Evolutionary conservation across 2,888 invertebrate species (phyloP).

Genomic region (Empis livida): DNA sequence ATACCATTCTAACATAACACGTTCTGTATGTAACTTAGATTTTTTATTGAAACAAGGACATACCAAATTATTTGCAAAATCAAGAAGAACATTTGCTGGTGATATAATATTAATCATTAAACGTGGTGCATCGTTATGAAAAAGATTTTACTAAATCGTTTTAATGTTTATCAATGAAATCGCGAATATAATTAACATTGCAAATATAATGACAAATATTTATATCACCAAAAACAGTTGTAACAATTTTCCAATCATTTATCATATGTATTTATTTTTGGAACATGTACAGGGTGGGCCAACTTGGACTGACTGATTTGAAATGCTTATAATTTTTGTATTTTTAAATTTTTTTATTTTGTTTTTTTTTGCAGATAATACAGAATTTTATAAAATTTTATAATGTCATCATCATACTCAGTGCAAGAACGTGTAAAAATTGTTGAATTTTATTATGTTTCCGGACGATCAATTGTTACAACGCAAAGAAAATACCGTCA

Average conservation of each 20-base stretch:
- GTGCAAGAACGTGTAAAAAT: too few relatives aligned
- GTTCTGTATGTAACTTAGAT: constrained; percentile 13
- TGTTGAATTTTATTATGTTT: too few relatives aligned
- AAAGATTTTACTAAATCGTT: constrained; percentile 35
- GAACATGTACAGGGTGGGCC: constrained; percentile 41
- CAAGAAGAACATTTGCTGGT: constrained; percentile 39
- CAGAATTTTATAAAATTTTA: too few relatives aligned
- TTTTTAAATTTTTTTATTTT: too few relatives aligned
- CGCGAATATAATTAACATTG: constrained; percentile 32
- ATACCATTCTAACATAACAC: constrained; percentile 42
- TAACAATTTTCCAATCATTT: constrained; percentile 49
- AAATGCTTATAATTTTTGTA: too few relatives aligned
- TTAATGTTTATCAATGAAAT: constrained; percentile 36
- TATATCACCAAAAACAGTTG: constrained; percentile 46
- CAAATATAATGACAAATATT: constrained; percentile 48
- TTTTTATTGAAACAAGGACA: constrained; percentile 42
- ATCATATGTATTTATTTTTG: constrained; percentile 41
- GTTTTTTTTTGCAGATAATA: too few relatives aligned
- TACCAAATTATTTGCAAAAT: constrained; percentile 31
- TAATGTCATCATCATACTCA: too few relatives aligned
- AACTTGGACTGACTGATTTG: too few relatives aligned
- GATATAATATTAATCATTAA: constrained; percentile 44
- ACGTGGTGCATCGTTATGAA: constrained; percentile 43
- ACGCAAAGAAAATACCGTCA: too few relatives aligned
- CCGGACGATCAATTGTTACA: too few relatives aligned